Base-by-base conservation (phyloP, 1,140 invertebrate species). In the Homarus americanus region DNA sequence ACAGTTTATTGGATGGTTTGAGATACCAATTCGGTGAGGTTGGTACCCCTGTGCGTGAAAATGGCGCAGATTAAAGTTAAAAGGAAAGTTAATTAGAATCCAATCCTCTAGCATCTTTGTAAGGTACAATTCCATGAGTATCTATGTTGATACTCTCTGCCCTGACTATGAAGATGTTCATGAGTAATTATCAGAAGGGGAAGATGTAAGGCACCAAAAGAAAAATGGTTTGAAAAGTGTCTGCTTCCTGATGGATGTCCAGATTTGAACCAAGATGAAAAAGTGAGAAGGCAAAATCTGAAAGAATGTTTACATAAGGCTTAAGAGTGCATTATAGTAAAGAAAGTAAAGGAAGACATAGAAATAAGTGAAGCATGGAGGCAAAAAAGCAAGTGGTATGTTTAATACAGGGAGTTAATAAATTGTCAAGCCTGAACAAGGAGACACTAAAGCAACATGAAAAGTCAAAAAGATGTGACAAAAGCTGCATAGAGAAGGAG, bases 41-140 rank as follows among this genome's bases (percentile, higher is more conserved):
- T 83, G 88, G 80, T 90, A 90, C 88, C 88, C 88, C 88, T 90
- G 88, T 90, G 88, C 80, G 88, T 90, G 88, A 83, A 82, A 87
- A 87, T 87, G 86, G 86, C 86, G 75, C 86, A 87, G 86, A 87
- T 32, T 69, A 69, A 69, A 69, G 24, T 69, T 69, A 32, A 66
- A 69, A 83, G 63, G 15, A 36, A 83, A 83, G 34, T 53, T 83
- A 38, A 53, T 66, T 34, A 83, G 58, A 83, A 63, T 53, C 69
- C 36, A 83, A 69, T 83, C 38, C 82, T 83, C 82, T 36, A 83
- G 82, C 63, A 83, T 83, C 82, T 83, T 83, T 32, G 36, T 63
- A 38, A 69, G 63, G 63, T 40, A 83, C 10, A 82, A 40, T 83
- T 83, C 82, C 82, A 83, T 63, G 63, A 83, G 63, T 40, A 40